Percentiles rank a stretch among this genome's conserved stretches.
phyloP scores from a whole-genome alignment of 92 coral and sea anemone species.

The Blastomussa wellsi region DNA sequence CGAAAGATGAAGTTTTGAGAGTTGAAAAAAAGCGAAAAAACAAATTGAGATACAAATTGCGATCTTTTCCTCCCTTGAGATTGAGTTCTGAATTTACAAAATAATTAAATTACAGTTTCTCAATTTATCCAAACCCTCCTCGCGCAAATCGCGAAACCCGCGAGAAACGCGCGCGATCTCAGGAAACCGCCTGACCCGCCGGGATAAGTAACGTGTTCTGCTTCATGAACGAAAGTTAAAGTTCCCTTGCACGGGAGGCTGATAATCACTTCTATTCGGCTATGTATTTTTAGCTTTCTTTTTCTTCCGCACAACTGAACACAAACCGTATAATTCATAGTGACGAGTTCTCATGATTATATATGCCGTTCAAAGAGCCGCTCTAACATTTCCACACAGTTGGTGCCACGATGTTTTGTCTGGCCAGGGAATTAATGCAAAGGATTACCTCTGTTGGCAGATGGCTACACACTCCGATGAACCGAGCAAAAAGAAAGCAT shows the following conservation, averaged over 20 bases:
- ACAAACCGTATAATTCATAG: neutral
- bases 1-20: no score
- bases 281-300: neutral
- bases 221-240: neutral
- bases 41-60: neutral
- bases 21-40: no score
- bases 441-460: slow-evolving; percentile 5
- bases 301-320: neutral
- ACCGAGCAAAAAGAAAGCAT: neutral
- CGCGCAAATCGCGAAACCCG: neutral
- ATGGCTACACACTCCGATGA: neutral
- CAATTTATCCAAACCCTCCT: neutral
- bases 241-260: neutral
- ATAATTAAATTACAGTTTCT: no score
- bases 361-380: neutral
- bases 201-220: neutral
- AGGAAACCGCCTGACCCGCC: neutral
- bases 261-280: neutral
- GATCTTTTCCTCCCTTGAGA: neutral
- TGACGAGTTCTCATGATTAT: neutral
- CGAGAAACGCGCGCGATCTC: neutral
- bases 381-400: neutral
- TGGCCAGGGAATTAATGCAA: neutral
- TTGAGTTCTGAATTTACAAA: neutral
- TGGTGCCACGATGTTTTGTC: slow-evolving; percentile 3